Evolutionary conservation across 2,888 invertebrate species (phyloP), one percentile per base, ranked within the genome.

Genomic region (Agriopis leucophaearia): DNA sequence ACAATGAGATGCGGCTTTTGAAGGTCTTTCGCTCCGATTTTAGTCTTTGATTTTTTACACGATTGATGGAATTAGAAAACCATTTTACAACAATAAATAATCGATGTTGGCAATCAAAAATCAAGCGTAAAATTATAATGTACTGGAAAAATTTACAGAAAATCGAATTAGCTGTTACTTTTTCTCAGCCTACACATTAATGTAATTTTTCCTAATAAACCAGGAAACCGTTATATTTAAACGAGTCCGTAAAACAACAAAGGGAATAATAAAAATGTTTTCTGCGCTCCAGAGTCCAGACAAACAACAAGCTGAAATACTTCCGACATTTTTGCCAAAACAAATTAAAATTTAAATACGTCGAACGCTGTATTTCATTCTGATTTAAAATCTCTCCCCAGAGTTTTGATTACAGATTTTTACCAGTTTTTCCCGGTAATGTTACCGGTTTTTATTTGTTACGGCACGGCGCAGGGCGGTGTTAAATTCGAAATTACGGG

Each of bases 401-500:
- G 59, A 55, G 64, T 69, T 69, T 69, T 70, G 73, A 76, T 76
- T 76, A 74, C 73, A 58, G 68, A 51, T 59, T 70, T 69, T 69
- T 64, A 47, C 60, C 55, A 55, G 57, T 63, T 58, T 44, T 44
- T 15, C 18, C 50, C 40, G 40, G 59, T 50, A 59, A 47, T 48
- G 59, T 68, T 51, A 57, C 64, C 72, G 65, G 67, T 69, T 72
- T 71, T 69, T 71, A 70, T 74, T 74, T 66, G 71, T 66, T 65
- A 64, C 67, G 48, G 67, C 56, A 44, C 48, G 55, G 69, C 66
- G 59, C 67, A 66, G 72, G 63, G 73, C 61, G 70, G 74, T 72
- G 70, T 72, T 73, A 72, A 70, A 74, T 75, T 50, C 54, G 60
- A 67, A 72, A 75, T 74, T 75, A 74, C 72, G 54, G 66, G 71